Conservation (phyloP, 2,888 invertebrate species). For the Panopea generosa region DNA sequence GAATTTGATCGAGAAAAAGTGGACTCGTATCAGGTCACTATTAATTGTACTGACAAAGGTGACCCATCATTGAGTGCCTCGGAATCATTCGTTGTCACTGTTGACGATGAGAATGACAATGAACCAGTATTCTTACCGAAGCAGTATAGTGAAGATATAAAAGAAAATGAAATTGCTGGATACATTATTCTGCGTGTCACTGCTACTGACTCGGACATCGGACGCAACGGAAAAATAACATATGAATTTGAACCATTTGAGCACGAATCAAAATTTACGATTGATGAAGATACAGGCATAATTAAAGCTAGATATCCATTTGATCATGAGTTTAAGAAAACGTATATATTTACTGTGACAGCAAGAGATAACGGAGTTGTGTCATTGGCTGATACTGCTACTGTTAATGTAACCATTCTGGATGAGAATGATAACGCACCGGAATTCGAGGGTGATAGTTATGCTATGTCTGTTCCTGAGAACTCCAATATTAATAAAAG, state of each 20-base stretch:
- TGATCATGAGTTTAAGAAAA: slow-evolving; percentile 68
- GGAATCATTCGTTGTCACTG: slow-evolving; percentile 69
- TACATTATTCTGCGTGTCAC: slow-evolving; percentile 91
- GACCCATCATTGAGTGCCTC: slow-evolving; percentile 64
- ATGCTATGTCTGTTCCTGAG: slow-evolving; percentile 62
- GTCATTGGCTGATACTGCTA: slow-evolving; percentile 45
- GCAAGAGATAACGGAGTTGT: slow-evolving; percentile 58
- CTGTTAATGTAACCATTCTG: slow-evolving; percentile 56
- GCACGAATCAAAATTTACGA: slow-evolving; percentile 38
- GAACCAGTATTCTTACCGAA: slow-evolving; percentile 91
- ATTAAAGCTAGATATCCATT: slow-evolving; percentile 60
- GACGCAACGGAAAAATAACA: slow-evolving; percentile 48
- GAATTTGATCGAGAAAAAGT: slow-evolving; percentile 74
- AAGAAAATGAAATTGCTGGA: slow-evolving; percentile 69
- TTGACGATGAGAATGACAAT: slow-evolving; percentile 96
- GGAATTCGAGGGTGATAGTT: slow-evolving; percentile 59
- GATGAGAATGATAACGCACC: slow-evolving; percentile 68
- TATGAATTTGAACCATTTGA: slow-evolving; percentile 54
- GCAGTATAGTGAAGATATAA: slow-evolving; percentile 61
- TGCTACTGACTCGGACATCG: slow-evolving; percentile 90
- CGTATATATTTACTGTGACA: slow-evolving; percentile 63
- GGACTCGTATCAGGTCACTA: slow-evolving; percentile 79
- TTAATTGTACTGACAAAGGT: slow-evolving; percentile 88
- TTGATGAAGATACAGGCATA: slow-evolving; percentile 62
- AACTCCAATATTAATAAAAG: slow-evolving; percentile 56